Conservation (phyloP, 2,888 invertebrate species). For the Harpagoxenus sublaevis region DNA sequence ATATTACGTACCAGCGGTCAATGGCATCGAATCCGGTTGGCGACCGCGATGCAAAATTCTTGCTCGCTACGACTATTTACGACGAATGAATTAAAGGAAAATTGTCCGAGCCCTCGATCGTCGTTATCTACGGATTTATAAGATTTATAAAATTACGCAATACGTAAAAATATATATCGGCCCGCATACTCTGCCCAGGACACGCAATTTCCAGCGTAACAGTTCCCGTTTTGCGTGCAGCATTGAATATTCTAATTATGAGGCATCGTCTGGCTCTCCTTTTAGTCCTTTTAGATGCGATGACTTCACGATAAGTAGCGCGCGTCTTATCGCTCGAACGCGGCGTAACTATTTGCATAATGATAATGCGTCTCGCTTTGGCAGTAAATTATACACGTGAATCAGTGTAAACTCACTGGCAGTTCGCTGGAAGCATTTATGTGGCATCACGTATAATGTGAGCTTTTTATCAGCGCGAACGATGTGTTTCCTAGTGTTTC, state of each 20-base stretch:
- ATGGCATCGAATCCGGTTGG: conserved; percentile 58
- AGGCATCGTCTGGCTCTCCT: not conserved
- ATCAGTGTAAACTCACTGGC: conserved; percentile 23
- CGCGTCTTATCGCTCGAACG: conserved; percentile 33
- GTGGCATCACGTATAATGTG: not conserved
- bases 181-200: not conserved
- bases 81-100: not conserved
- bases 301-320: conserved; percentile 14
- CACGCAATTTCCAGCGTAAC: not conserved
- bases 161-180: conserved; percentile 8
- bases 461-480: not conserved
- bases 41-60: conserved; percentile 29
- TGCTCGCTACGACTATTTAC: not conserved
- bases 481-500: conserved; percentile 11
- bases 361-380: conserved; percentile 41
- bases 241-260: conserved; percentile 39
- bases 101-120: not conserved
- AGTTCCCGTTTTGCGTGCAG: not conserved
- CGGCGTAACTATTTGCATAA: conserved; percentile 51
- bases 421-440: not conserved
- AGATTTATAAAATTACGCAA: not conserved
- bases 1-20: conserved; percentile 60
- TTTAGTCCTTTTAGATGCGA: conserved; percentile 7
- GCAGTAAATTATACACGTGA: conserved; percentile 39
- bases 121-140: not conserved